Conservation (phyloP, 2,888 invertebrate species). For the Cataglyphis livida region DNA sequence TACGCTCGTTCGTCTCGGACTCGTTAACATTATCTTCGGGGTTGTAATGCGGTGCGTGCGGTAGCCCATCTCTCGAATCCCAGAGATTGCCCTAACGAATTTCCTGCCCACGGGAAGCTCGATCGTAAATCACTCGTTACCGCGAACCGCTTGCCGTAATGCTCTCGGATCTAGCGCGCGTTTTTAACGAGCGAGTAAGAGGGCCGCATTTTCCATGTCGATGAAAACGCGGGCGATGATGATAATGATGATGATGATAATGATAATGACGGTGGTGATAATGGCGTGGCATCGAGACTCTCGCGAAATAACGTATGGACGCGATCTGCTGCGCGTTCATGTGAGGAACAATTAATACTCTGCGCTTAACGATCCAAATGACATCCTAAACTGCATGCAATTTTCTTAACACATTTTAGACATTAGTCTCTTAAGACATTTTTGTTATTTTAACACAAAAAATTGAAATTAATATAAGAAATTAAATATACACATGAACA, state of each 20-base stretch:
- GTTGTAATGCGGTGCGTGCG: conserved; percentile 78
- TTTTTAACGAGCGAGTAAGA: conserved; percentile 69
- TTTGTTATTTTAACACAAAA: neutral
- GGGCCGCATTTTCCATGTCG: conserved; percentile 61
- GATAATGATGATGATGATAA: conserved; percentile 34
- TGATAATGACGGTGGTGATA: neutral
- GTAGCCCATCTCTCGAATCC: conserved; percentile 80
- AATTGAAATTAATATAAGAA: conserved; percentile 17
- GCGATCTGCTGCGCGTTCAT: neutral
- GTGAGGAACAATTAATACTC: conserved; percentile 11
- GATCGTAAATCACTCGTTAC: conserved; percentile 81
- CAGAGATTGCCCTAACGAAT: conserved; percentile 82
- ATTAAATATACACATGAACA: neutral
- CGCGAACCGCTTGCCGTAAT: conserved; percentile 66
- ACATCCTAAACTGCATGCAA: neutral
- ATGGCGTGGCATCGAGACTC: neutral
- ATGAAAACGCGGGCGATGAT: conserved; percentile 56
- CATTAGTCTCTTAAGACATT: neutral
- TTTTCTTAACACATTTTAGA: neutral
- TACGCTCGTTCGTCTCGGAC: conserved; percentile 74
- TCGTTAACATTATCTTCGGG: conserved; percentile 81
- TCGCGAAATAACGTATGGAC: neutral
- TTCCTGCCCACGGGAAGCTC: conserved; percentile 81
- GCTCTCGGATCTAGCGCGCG: conserved; percentile 63
- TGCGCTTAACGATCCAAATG: neutral